Base-by-base conservation (phyloP, 2,113 vertebrate genomes). In the Pygathrix nemaeus region DNA sequence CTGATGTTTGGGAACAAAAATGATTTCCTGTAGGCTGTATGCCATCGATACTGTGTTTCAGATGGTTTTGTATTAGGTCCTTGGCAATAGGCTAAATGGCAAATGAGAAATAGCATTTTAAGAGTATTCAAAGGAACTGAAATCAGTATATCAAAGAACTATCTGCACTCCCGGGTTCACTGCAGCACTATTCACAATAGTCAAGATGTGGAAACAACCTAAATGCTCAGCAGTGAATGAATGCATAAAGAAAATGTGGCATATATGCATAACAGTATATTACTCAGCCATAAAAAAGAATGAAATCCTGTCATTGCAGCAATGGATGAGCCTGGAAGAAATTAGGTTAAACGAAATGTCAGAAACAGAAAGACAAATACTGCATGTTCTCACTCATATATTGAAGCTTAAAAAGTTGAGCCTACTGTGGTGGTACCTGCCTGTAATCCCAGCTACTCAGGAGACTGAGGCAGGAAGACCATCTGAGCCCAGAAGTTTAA, bases 11-110 rank as follows among this genome's bases (percentile, higher is more conserved):
- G 23, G 9, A 79, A 82, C 35, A 88, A 72, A 93, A 93, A 5
- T 78, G 52, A 85, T 76, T 96, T 87, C 90, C 78, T 73, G 5
- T 50, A 84, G 61, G 57, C 66, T 92, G 40, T 40, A 38, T 92
- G 59, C 48, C 90, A 88, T 85, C 23, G 4, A n/a, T 84, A 66
- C 32, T 88, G 10, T 40, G 91, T 90, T 84, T 91, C 83, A 75
- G 64, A 78, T 70, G 40, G 57, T 59, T 85, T 73, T 92, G 25
- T 61, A 45, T 72, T 83, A 76, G 38, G 30, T 38, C 23, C 17
- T 95, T 93, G 82, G 8, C 70, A 91, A 95, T 23, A 88, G 48
- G 50, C 32, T 88, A 84, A 95, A 78, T 48, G 27, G 43, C 40
- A 85, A 85, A 9, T n/a, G 27, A 88, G 48, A 93, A 93, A 83